Base-by-base conservation (phyloP, 64 coral and sea anemone species). In the Pocillopora damicornis region DNA sequence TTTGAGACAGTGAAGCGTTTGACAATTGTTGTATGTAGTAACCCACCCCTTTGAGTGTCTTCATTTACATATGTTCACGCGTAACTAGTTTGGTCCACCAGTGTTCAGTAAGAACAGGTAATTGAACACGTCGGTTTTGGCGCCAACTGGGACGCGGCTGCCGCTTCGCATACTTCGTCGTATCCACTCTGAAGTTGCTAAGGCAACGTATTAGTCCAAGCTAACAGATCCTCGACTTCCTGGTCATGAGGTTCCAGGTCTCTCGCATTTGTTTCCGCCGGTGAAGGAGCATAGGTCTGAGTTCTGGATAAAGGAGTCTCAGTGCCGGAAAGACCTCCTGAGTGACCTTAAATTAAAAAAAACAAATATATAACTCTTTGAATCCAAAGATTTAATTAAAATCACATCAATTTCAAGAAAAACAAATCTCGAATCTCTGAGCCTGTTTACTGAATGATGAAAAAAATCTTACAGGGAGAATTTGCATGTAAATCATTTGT, bases 231-330 rank as follows among this genome's bases (percentile, higher is more conserved):
- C 0, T 96, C 91, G 4, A 96, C 94, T 13, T 93, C 91, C 3
- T 90, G 91, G 62, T 96, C 94, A 25, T 85, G 76, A 5, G 91
- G 94, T 22, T 96, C 94, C 61, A 90, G 76, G 30, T 88, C 79
- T n/a, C 89, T 84, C 58, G 76, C 78, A 38, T 57, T 88, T 61
- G 82, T 76, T 58, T 76, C 37, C 36, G 91, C 25, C 9, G 84
- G 60, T 59, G 94, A 93, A 17, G 88, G 73, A 1, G 92, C 81
- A 73, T 35, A 76, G 35, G 81, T 51, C 1, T 83, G 17, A 16
- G 81, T n/a, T 16, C 64, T 82, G n/a, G 83, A 51, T 37, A 91
- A 61, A 37, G 37, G 35, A 63, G 58, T 68, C 18, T 37, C 67
- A 25, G 65, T 77, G 35, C 77, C 57, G 2, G 64, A 79, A 37